Evolutionary conservation across 2,888 invertebrate genomes (phyloP).

Genomic region (Nephrotoma appendiculata): DNA sequence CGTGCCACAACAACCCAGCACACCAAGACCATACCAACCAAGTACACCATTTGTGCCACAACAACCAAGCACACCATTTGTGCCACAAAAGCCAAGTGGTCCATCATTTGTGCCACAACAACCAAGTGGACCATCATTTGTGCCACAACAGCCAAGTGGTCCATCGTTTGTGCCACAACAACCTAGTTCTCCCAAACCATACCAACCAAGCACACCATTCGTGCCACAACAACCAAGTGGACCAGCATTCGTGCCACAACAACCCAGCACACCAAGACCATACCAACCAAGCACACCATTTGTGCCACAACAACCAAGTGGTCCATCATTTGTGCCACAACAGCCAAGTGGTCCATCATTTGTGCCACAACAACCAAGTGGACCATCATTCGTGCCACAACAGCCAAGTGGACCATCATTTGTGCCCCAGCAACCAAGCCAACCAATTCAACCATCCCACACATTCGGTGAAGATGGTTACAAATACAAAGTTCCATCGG

Average conservation of each 20-base stretch:
- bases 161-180: neutral
- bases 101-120: neutral
- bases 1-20: slow-evolving; percentile 8
- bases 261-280: neutral
- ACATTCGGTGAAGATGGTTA: slow-evolving; percentile 26
- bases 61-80: slow-evolving; percentile 8
- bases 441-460: slow-evolving; percentile 8
- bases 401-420: neutral
- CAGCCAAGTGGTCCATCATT: slow-evolving; percentile 7
- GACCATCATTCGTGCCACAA: neutral
- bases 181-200: neutral
- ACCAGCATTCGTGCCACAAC: neutral
- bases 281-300: slow-evolving; percentile 4
- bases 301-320: slow-evolving; percentile 5
- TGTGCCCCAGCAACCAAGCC: neutral
- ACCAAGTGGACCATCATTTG: neutral
- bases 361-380: neutral
- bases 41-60: slow-evolving; percentile 5
- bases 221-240: neutral
- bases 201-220: neutral
- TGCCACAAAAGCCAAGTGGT: slow-evolving; percentile 9
- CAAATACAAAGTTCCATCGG: slow-evolving; percentile 28
- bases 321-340: slow-evolving; percentile 9
- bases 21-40: slow-evolving; percentile 5
- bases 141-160: neutral